A percentile compares a stretch with the other conserved stretches of the same genome.
Evolutionary conservation across 2,113 vertebrate species (phyloP).

Genomic region (Poicephalus meyeri): DNA sequence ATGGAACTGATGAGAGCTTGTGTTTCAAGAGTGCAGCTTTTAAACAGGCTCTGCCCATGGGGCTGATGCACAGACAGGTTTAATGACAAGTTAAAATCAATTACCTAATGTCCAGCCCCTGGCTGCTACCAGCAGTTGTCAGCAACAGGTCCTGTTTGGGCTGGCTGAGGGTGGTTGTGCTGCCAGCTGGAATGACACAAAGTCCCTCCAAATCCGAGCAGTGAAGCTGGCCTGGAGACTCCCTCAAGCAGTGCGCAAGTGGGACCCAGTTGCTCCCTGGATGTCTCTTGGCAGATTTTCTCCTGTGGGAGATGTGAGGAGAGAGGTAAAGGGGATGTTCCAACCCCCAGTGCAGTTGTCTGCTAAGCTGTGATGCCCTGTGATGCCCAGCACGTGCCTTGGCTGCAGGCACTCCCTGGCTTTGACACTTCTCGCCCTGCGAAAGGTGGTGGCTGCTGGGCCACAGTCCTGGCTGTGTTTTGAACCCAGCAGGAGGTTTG

Average conservation of each 20-base stretch:
- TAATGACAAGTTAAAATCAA: conserved; percentile 1
- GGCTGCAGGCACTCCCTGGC: neutral
- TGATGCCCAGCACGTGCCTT: neutral
- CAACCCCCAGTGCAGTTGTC: neutral
- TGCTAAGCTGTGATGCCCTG: neutral
- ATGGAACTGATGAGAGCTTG: neutral
- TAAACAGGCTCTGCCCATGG: neutral
- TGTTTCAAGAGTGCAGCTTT: neutral
- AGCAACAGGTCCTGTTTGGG: neutral
- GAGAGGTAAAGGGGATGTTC: neutral
- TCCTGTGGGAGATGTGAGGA: neutral
- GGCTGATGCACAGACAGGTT: neutral
- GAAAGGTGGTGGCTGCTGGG: neutral
- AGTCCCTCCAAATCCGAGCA: neutral
- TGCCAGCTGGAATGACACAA: neutral
- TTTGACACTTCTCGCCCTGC: neutral
- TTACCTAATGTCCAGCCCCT: neutral
- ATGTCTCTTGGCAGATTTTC: neutral
- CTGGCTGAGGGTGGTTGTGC: neutral
- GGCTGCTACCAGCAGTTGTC: neutral
- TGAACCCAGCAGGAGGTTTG: neutral
- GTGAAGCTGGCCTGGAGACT: neutral
- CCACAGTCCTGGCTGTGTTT: neutral
- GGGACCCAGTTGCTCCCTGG: neutral
- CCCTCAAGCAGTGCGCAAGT: neutral